A percentile compares a stretch with the other conserved stretches of the same genome.
phyloP scores from a whole-genome alignment of 2,797 vertebrate genomes.

The Crocodylus rhombifer region DNA sequence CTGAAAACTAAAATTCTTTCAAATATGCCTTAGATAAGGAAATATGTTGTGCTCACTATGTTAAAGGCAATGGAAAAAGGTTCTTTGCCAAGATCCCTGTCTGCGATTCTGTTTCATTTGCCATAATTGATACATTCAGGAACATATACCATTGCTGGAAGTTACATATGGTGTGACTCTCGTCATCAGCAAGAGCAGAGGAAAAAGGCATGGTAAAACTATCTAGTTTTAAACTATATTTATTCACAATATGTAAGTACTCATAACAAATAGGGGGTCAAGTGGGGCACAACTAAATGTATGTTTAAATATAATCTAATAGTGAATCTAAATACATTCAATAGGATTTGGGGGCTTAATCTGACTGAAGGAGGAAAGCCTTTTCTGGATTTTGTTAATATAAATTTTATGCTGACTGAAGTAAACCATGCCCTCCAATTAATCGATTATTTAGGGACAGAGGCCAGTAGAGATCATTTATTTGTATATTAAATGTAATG shows the following conservation, averaged over 20 bases:
- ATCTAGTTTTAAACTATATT: background rate
- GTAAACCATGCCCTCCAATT: background rate
- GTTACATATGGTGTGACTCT: background rate
- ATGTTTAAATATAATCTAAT: no score
- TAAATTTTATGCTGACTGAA: background rate
- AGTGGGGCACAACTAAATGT: background rate
- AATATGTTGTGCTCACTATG: background rate
- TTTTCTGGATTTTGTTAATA: background rate
- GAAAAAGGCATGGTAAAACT: background rate
- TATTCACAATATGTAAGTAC: background rate
- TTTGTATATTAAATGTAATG: background rate
- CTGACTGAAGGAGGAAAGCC: background rate
- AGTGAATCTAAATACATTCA: background rate
- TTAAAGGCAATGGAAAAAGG: background rate
- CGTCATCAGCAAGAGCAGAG: conserved; percentile 4
- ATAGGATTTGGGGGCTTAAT: background rate
- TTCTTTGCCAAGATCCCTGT: background rate
- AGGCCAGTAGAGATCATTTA: background rate
- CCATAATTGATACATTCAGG: background rate
- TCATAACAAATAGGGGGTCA: background rate
- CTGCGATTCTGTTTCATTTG: background rate
- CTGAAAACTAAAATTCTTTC: background rate
- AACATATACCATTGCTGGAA: background rate
- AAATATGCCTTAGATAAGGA: background rate
- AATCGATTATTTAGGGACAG: background rate